These are phyloP conservation scores for Hyperopisus bebe DNA, from an alignment of 2,113 vertebrate genomes.

Conservation along the genomic window DNA sequence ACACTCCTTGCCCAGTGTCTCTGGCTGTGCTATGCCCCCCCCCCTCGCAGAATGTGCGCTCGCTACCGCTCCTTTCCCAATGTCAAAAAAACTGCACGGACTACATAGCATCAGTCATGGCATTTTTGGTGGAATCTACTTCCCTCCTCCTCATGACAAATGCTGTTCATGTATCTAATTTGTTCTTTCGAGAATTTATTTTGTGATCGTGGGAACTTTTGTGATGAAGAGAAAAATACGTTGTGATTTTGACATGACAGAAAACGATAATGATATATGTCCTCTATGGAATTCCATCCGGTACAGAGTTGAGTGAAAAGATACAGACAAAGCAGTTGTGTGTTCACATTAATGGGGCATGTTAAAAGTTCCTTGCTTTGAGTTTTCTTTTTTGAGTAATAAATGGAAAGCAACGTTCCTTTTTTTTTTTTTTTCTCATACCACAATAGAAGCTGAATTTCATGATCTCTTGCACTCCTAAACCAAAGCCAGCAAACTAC, in stretches of 20 bases:
- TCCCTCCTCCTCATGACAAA: too few relatives aligned
- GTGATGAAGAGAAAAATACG: too few relatives aligned
- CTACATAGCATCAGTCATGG: too few relatives aligned
- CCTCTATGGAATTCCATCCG: not conserved
- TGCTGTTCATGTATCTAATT: too few relatives aligned
- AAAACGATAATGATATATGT: too few relatives aligned
- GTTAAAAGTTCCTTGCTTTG: not conserved
- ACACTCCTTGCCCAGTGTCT: not conserved
- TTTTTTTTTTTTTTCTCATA: not conserved
- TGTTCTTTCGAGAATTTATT: too few relatives aligned
- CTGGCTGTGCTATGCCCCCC: not conserved
- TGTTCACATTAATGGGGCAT: not conserved
- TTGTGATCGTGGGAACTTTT: too few relatives aligned
- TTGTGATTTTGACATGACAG: too few relatives aligned
- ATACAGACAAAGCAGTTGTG: not conserved
- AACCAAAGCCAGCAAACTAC: not conserved
- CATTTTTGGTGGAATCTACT: too few relatives aligned
- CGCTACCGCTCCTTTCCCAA: not conserved
- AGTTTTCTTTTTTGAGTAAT: not conserved
- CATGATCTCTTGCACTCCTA: not conserved
- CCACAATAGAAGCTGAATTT: not conserved
- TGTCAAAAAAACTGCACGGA: not conserved
- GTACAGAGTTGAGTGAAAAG: not conserved
- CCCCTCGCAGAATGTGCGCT: not conserved
- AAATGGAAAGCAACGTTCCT: not conserved